Evolutionary conservation across 2,888 invertebrate species (phyloP).

Genomic region (Ariolimax columbianus): DNA sequence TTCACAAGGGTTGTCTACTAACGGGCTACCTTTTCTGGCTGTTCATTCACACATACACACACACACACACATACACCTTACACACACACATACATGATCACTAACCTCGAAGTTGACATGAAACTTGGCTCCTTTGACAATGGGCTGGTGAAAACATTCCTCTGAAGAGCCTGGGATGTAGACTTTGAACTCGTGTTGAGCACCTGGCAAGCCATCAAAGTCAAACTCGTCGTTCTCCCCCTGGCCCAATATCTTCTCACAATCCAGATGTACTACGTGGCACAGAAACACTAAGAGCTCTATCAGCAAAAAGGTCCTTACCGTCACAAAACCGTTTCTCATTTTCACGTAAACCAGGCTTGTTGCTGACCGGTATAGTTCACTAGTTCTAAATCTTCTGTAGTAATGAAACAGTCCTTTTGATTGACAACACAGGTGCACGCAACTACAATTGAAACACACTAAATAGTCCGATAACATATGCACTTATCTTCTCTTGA

Average conservation of each 20-base stretch:
- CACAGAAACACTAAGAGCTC: slow-evolving; percentile 18
- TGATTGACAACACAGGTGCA: too few species aligned
- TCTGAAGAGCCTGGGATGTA: slow-evolving; percentile 96
- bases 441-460: too few species aligned
- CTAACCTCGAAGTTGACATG: slow-evolving; percentile 93
- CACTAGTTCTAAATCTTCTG: too few species aligned
- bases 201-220: slow-evolving; percentile 84
- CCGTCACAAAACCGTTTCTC: not conserved
- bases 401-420: too few species aligned
- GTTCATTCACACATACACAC: too few species aligned
- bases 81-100: not conserved
- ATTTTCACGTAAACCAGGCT: not conserved
- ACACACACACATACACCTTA: not conserved
- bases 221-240: slow-evolving; percentile 69
- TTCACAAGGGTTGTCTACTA: too few species aligned
- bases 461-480: too few species aligned
- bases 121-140: slow-evolving; percentile 93
- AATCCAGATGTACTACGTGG: slow-evolving; percentile 14
- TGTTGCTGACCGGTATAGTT: too few species aligned
- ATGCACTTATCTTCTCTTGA: not conserved
- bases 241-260: slow-evolving; percentile 59
- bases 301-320: not conserved
- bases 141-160: slow-evolving; percentile 96
- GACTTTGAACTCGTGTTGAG: slow-evolving; percentile 96
- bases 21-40: too few species aligned